Evolutionary conservation across 2,797 vertebrate species (phyloP).

Genomic region (Coccyzus lansbergi): DNA sequence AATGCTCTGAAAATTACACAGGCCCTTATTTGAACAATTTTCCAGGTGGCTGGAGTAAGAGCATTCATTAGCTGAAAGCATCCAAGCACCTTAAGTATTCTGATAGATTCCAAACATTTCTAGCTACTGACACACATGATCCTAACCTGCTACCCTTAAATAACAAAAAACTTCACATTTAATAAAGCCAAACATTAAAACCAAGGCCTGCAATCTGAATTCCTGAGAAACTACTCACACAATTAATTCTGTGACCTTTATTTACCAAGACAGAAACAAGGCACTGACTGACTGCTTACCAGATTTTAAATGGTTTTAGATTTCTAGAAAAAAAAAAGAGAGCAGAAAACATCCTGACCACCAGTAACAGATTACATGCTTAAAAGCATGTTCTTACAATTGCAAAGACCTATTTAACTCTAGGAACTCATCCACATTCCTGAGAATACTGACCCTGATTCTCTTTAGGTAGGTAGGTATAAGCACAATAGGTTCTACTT

Average conservation of each 20-base stretch:
- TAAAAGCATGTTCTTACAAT: not conserved
- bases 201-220: not conserved
- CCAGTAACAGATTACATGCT: not conserved
- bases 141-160: not conserved
- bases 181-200: not conserved
- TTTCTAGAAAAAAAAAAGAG: not conserved
- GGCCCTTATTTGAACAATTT: not conserved
- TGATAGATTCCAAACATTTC: not conserved
- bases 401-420: not conserved
- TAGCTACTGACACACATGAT: accelerated
- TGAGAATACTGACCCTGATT: not conserved
- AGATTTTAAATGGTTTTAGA: not conserved
- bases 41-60: not conserved
- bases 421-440: not conserved
- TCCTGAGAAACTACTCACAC: not conserved
- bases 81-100: not conserved
- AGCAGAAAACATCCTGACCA: not conserved
- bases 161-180: not conserved
- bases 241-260: not conserved
- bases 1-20: not conserved
- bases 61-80: not conserved
- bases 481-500: not conserved
- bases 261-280: not conserved
- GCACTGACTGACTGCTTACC: not conserved
- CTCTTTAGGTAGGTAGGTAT: not conserved